Evolutionary conservation across 2,797 vertebrate species (phyloP), one percentile per base, ranked within the genome.

Genomic region (Anabacerthia variegaticeps): DNA sequence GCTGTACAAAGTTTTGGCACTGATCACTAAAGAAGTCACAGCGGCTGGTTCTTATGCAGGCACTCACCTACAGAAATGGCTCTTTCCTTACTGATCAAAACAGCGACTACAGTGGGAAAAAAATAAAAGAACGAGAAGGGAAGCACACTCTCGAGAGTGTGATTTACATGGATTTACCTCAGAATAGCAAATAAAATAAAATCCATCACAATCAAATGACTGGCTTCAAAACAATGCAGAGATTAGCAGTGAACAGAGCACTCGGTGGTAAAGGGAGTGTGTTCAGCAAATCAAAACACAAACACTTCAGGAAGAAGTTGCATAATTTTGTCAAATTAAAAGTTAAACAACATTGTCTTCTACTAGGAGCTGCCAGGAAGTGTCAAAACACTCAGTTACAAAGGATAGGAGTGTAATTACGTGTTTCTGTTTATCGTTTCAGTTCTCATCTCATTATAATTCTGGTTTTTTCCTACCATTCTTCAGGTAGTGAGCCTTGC

Each of bases 351-450:
- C 95, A 95, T 88, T 97, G 96, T 97, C 95, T 97, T 96, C 93
- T 94, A 89, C 93, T 88, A 88, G 85, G 74, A 96, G 92, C 95
- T 87, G 96, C 96, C 97, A 97, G 96, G 75, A 98, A 98, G 94
- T 98, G 96, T 97, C 97, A 97, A 95, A 96, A 97, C 96, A 96
- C 89, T 92, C 91, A 88, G 95, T 97, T 97, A 96, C 93, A 96
- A 94, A 92, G 96, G 95, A 96, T 83, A 92, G 96, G 93, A 92
- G 87, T 92, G 93, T 97, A 97, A 97, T 94, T 96, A 97, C 46
- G 59, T 97, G 96, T 95, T 98, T 98, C 97, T 97, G 94, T 97
- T 97, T 96, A 96, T 94, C 84, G 9, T 96, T 95, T 96, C 95
- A 95, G 91, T 88, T 93, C 85, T 93, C 91, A 84, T 96, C 89